Percentiles rank a stretch among this genome's conserved stretches.
Evolutionary conservation across 1,140 invertebrate species (phyloP).

Genomic region (Brachionus paranguensis): DNA sequence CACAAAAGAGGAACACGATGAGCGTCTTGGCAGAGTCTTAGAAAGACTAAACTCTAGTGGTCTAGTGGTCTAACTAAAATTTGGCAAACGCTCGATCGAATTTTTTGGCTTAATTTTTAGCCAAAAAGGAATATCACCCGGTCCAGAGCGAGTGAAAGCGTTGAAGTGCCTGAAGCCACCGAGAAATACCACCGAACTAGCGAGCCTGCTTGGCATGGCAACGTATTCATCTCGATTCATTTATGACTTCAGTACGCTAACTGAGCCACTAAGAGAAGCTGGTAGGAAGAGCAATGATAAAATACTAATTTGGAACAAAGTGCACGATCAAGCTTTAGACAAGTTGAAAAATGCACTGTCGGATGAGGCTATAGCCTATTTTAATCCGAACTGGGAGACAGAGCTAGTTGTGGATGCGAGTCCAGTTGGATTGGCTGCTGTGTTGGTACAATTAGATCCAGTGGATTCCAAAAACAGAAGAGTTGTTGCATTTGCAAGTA

Average conservation of each 20-base stretch:
- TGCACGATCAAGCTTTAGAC: background rate
- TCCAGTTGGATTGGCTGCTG: background rate
- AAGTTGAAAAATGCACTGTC: background rate
- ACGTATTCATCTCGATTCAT: conserved; percentile 54
- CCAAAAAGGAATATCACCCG: background rate
- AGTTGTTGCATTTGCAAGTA: conserved; percentile 44
- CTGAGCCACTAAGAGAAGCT: conserved; percentile 42
- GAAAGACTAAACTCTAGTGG: background rate
- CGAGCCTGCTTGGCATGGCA: conserved; percentile 42
- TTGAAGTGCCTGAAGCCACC: background rate
- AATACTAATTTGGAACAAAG: background rate
- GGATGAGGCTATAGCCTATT: background rate
- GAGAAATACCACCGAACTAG: conserved; percentile 34
- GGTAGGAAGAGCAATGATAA: background rate
- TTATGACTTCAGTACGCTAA: conserved; percentile 45
- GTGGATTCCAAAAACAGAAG: background rate
- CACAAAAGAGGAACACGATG: background rate
- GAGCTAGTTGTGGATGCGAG: background rate
- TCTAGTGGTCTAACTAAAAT: no score
- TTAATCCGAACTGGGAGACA: background rate
- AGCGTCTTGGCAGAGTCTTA: background rate
- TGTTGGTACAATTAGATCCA: background rate
- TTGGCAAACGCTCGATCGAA: background rate
- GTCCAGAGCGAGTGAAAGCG: background rate
- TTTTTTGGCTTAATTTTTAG: background rate